Evolutionary conservation across 2,888 invertebrate species (phyloP), one percentile per base, ranked within the genome.

Genomic region (Azorinus chamasolen): DNA sequence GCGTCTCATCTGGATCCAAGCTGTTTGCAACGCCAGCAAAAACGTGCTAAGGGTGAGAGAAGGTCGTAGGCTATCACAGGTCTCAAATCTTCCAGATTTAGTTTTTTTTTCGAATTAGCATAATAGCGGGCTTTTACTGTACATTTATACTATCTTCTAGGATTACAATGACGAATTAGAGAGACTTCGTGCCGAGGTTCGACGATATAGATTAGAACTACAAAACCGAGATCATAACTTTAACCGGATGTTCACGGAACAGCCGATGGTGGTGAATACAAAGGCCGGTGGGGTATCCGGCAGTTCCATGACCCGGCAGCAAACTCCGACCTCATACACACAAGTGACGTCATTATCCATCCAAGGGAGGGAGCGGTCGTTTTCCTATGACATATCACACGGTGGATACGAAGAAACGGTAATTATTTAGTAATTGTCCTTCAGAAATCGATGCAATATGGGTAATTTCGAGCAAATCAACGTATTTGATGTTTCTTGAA

Each of bases 221-320:
- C 87, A 84, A 61, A 92, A 92, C 79, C 63, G 92, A 25, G 92
- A 92, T 59, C 77, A 75, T 51, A 92, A 92, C 76, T 92, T 92
- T 73, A 92, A 91, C 83, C 84, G 91, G 48, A 88, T 92, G 86
- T 92, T 92, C 79, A 87, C 87, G 0, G 89, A 91, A 2, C 86
- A 89, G 24, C 91, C 91, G 1, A 71, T 92, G 20, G 71, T 89
- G 12, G 85, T 92, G 8, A 90, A 91, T 66, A 85, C 83, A 6
- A 78, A 81, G 43, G 87, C 87, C 16, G 88, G 88, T 4, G 77
- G 76, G 64, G 85, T 88, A 10, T 85, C 79, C 16, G 74, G 86
- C 20, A 74, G 70, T 64, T 79, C 83, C 51, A 74, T 79, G 43
- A 55, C 71, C 48, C 68, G 73, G 12, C 78, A 74, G 41, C 71